Evolutionary conservation across 2,797 vertebrate genomes (phyloP).

Genomic region (Premnoplex brunnescens): DNA sequence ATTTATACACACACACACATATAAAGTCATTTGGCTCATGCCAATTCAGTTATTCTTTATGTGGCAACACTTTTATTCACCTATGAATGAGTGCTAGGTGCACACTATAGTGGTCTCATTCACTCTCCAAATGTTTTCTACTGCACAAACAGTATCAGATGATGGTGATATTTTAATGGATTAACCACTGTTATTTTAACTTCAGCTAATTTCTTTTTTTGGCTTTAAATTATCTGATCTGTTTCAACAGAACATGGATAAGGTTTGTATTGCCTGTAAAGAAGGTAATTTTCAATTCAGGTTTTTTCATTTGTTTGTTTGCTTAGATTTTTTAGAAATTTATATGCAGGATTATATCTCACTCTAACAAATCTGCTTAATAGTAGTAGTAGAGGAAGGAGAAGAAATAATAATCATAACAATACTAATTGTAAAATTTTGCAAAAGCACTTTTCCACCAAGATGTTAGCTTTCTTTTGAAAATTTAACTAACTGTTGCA

Average conservation of each 20-base stretch:
- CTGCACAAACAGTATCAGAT: slow-evolving; percentile 10
- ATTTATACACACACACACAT: neutral
- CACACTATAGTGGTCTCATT: neutral
- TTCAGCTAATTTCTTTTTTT: neutral
- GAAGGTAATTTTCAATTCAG: neutral
- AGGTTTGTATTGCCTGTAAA: neutral
- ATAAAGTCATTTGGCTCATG: neutral
- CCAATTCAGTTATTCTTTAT: neutral
- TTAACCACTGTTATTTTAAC: neutral
- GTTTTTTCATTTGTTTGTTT: neutral
- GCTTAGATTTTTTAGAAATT: neutral
- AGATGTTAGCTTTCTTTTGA: neutral
- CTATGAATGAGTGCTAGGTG: neutral
- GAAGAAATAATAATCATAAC: neutral
- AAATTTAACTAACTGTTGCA: neutral
- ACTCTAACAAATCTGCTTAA: neutral
- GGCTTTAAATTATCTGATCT: neutral
- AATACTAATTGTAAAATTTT: neutral
- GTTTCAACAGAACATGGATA: neutral
- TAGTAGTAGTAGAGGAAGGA: neutral
- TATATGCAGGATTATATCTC: neutral
- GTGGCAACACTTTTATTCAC: neutral
- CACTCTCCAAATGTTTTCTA: neutral
- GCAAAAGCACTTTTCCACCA: neutral
- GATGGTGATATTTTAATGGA: neutral